Conservation (phyloP, 2,888 invertebrate genomes). For the Hipparchia semele region DNA sequence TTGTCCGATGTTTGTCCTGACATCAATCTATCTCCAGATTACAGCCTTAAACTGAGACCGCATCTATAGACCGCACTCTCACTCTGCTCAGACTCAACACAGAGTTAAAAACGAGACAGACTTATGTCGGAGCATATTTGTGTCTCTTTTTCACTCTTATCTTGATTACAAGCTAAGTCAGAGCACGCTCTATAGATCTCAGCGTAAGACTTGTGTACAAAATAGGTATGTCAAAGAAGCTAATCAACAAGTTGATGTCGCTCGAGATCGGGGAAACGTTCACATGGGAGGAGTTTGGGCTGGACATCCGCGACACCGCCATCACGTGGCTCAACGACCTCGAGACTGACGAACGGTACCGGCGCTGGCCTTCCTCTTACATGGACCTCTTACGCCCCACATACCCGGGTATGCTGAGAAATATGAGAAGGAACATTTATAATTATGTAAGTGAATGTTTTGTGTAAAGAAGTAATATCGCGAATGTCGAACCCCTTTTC, state of each 20-base stretch:
- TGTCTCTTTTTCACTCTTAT: too few species aligned
- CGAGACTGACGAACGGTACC: slow-evolving; percentile 94
- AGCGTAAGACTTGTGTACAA: background rate
- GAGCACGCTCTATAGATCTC: too few species aligned
- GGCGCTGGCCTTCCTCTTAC: slow-evolving; percentile 93
- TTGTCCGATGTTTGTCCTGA: too few species aligned
- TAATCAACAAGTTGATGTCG: slow-evolving; percentile 85
- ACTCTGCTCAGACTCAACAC: too few species aligned
- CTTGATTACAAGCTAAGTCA: too few species aligned
- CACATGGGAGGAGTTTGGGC: slow-evolving; percentile 90
- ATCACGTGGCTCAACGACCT: slow-evolving; percentile 98
- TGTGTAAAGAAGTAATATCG: background rate
- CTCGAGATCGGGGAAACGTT: slow-evolving; percentile 86
- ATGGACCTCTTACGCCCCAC: slow-evolving; percentile 97
- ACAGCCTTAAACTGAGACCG: too few species aligned
- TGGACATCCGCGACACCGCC: slow-evolving; percentile 97
- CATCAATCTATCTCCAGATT: too few species aligned
- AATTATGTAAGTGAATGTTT: slow-evolving; percentile 82
- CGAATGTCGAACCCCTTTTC: too few species aligned
- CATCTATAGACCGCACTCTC: too few species aligned
- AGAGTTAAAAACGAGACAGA: too few species aligned
- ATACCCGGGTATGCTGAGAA: slow-evolving; percentile 98
- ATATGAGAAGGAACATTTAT: slow-evolving; percentile 92
- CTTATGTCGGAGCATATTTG: too few species aligned
- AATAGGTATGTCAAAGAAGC: slow-evolving; percentile 84